phyloP scores from a whole-genome alignment of 2,888 invertebrate species.

The Cataglyphis cursor region DNA sequence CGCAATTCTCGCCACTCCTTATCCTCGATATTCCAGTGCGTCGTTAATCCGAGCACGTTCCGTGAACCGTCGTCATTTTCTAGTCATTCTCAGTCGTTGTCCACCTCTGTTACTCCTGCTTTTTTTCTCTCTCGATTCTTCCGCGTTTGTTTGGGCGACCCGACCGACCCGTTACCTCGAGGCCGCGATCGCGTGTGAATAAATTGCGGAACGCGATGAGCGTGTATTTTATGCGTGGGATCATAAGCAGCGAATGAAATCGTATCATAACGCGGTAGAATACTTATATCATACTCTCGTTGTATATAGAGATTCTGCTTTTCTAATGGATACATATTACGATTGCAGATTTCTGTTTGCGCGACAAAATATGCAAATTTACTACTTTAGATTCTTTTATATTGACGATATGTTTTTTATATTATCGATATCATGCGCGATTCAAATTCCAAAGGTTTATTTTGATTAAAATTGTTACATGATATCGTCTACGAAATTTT shows the following conservation, averaged over 20 bases:
- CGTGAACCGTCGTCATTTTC: slow-evolving; percentile 41
- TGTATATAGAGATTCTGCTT: slow-evolving; percentile 21
- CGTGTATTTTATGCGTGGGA: slow-evolving; percentile 73
- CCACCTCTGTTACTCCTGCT: slow-evolving; percentile 50
- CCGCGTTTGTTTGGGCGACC: slow-evolving; percentile 71
- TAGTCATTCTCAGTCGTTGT: slow-evolving; percentile 6
- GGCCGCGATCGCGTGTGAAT: slow-evolving; percentile 71
- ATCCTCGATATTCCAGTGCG: slow-evolving; percentile 26
- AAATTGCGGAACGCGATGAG: slow-evolving; percentile 74
- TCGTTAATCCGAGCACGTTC: slow-evolving; percentile 43
- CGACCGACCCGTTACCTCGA: slow-evolving; percentile 76
- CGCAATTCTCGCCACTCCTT: slow-evolving; percentile 33
- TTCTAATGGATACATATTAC: slow-evolving; percentile 45
- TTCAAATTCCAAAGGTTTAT: neutral
- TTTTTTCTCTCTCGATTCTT: slow-evolving; percentile 68
- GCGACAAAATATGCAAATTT: neutral
- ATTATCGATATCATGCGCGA: neutral
- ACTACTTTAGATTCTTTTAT: neutral
- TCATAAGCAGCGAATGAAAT: slow-evolving; percentile 57
- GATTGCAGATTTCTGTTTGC: slow-evolving; percentile 1
- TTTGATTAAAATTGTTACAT: slow-evolving; percentile 15
- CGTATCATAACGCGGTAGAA: slow-evolving; percentile 39
- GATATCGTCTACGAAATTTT: neutral
- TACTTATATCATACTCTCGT: slow-evolving; percentile 46
- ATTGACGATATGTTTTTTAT: neutral